Base-by-base conservation (phyloP, 2,888 invertebrate species). In the Limnephilus auricula region DNA sequence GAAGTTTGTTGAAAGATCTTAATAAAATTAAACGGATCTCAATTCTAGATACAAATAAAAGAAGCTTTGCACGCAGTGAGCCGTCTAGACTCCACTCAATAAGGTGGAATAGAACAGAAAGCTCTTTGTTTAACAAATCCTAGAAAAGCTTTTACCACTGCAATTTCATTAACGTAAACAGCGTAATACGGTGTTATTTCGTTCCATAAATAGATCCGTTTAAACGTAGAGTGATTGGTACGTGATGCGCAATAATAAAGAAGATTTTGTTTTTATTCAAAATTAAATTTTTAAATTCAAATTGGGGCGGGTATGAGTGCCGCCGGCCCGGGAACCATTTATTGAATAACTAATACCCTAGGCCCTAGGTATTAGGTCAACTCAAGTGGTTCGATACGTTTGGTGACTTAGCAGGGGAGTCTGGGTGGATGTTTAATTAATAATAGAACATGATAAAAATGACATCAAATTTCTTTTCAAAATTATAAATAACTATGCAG, bases 121-220 rank as follows among this genome's bases (percentile, higher is more conserved):
- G 65, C 65, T 65, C 65, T 65, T 65, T 65, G 65, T 65, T 65
- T 65, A 65, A 65, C 65, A 65, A 65, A 25, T 65, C n/a, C 65
- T 25, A 65, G 65, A 65, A 65, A n/a, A 65, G 65, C 65, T 65
- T 65, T 65, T n/a, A 65, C 65, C 65, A 65, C 65, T 65, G 65
- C 65, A 65, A 65, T 65, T 65, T 65, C 65, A 65, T 65, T 65
- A 65, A n/a, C n/a, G 65, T 65, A 65, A 65, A 65, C 65, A n/a
- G 65, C 25, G 65, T 65, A 65, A n/a, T 4, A 65, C 65, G 9
- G 65, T 65, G 65, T 65, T 25, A 15, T n/a, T 25, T n/a, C n/a
- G n/a, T n/a, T 65, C 9, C 65, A 65, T 65, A 65, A 25, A 65
- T 65, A 65, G 25, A 65, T 65, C 65, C 65, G 65, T 65, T 65